phyloP scores from a whole-genome alignment of 2,888 invertebrate genomes.

The Muscina levida region DNA sequence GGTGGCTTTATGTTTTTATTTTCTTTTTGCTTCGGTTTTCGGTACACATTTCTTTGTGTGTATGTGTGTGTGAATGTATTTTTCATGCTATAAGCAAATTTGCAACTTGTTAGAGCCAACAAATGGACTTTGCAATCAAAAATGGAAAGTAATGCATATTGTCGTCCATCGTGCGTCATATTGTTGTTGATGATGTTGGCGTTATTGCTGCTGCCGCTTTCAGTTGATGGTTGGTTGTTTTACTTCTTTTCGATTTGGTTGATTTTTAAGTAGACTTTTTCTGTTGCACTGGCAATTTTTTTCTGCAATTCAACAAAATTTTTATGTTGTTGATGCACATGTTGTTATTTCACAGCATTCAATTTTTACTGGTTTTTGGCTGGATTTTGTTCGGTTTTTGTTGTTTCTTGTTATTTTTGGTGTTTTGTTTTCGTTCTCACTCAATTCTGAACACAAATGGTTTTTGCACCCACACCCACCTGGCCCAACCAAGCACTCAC shows the following conservation, averaged over 20 bases:
- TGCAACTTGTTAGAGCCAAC: slow-evolving; percentile 71
- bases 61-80: slow-evolving; percentile 35
- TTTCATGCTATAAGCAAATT: slow-evolving; percentile 70
- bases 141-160: slow-evolving; percentile 61
- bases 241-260: slow-evolving; percentile 23
- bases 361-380: slow-evolving; percentile 35
- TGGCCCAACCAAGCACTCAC: not conserved
- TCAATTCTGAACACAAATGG: slow-evolving; percentile 44
- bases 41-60: slow-evolving; percentile 1
- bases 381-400: slow-evolving; percentile 17
- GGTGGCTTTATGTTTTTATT: not conserved
- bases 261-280: slow-evolving; percentile 30
- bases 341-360: slow-evolving; percentile 39
- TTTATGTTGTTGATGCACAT: slow-evolving; percentile 39
- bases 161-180: not conserved
- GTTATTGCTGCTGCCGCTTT: slow-evolving; percentile 6
- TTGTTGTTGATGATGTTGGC: not conserved
- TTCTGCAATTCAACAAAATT: slow-evolving; percentile 19
- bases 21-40: slow-evolving; percentile 53
- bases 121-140: slow-evolving; percentile 65
- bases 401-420: slow-evolving; percentile 44
- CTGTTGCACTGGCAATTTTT: not conserved
- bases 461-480: slow-evolving; percentile 1
- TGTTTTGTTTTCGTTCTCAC: slow-evolving; percentile 55
- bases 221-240: slow-evolving; percentile 13